Evolutionary conservation across 2,113 vertebrate species (phyloP).

Genomic region (Chlamydotis undulata): DNA sequence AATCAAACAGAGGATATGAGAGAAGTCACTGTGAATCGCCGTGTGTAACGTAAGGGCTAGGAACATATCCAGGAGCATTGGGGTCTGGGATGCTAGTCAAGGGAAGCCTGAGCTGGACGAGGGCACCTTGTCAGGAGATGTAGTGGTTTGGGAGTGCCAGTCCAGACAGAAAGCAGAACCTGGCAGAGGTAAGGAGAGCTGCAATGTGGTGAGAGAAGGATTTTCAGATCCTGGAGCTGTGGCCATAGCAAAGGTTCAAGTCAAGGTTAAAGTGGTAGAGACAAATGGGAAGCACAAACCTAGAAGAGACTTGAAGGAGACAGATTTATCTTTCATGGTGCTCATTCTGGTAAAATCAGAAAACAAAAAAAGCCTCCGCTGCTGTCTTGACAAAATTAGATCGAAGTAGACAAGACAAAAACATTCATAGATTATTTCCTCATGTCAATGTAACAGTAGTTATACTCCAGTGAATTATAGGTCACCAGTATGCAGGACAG

Average conservation of each 20-base stretch:
- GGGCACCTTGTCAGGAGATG: rapidly evolving
- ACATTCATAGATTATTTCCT: not conserved
- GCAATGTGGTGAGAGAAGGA: not conserved
- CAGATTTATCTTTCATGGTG: not conserved
- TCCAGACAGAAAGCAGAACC: not conserved
- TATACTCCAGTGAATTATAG: not conserved
- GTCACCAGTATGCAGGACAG: not conserved
- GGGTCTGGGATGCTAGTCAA: rapidly evolving
- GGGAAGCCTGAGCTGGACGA: not conserved
- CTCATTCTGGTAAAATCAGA: not conserved
- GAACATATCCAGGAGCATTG: not conserved
- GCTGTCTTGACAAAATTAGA: not conserved
- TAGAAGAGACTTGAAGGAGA: not conserved
- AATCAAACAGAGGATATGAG: not conserved
- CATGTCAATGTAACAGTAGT: not conserved
- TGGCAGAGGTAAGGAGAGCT: not conserved
- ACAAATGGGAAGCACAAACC: not conserved
- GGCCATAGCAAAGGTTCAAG: not conserved
- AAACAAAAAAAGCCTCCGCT: not conserved
- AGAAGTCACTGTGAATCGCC: rapidly evolving
- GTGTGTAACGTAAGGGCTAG: rapidly evolving
- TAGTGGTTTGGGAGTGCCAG: not conserved
- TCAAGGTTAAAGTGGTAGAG: not conserved
- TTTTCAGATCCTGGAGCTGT: not conserved
- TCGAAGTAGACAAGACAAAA: not conserved